A percentile compares a stretch with the other conserved stretches of the same genome.
phyloP scores from a whole-genome alignment of 2,888 invertebrate genomes.

The Cinara cedri region DNA sequence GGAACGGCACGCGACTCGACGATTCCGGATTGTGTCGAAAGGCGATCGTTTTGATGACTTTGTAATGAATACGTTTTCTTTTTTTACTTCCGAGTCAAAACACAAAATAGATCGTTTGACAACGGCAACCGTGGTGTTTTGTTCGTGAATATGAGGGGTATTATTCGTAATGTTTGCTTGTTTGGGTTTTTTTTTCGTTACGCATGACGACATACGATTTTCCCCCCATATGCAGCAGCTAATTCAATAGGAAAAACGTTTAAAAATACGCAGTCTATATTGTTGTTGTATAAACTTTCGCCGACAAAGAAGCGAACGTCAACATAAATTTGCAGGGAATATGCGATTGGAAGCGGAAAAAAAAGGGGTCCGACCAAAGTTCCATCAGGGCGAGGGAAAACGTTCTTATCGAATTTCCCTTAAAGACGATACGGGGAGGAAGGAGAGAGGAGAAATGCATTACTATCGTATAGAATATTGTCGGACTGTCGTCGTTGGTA shows the following conservation, averaged over 20 bases:
- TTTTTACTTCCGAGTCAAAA: too few relatives aligned
- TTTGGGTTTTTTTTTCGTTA: background rate
- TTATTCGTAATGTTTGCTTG: background rate
- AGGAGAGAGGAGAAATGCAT: background rate
- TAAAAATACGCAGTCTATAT: background rate
- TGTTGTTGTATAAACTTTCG: background rate
- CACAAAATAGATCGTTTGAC: too few relatives aligned
- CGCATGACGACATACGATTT: background rate
- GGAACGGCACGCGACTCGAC: background rate
- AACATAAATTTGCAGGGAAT: conserved; percentile 16
- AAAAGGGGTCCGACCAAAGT: conserved; percentile 4
- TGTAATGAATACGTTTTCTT: too few relatives aligned
- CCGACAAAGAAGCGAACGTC: conserved; percentile 14
- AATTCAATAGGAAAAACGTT: conserved; percentile 37
- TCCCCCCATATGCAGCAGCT: background rate
- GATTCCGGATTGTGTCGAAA: background rate
- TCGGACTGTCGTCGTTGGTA: conserved; percentile 1
- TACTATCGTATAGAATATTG: conserved; percentile 35
- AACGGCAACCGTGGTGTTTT: background rate
- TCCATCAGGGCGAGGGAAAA: background rate
- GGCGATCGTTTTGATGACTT: too few relatives aligned
- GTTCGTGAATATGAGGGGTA: background rate
- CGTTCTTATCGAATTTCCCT: conserved; percentile 38
- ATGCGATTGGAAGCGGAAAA: conserved; percentile 16
- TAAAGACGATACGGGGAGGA: background rate